Evolutionary conservation across 1,140 invertebrate genomes (phyloP).

Genomic region (Heliconius nattereri): DNA sequence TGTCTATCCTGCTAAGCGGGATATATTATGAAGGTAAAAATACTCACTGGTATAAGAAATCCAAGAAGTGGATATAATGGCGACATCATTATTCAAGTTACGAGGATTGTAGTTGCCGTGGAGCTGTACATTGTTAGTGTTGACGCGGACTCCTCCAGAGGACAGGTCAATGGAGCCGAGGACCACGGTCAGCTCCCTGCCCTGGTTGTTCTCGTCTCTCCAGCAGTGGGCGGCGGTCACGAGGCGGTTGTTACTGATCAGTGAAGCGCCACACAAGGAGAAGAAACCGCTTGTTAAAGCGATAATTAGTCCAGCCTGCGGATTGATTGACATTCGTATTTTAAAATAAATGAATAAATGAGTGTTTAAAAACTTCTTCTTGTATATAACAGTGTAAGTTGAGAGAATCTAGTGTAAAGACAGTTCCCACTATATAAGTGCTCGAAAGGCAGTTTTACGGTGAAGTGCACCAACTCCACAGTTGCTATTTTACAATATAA

Average conservation of each 20-base stretch:
- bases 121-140: constrained; percentile 30
- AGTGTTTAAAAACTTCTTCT: background rate
- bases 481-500: no score
- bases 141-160: constrained; percentile 32
- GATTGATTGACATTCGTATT: background rate
- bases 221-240: constrained; percentile 44
- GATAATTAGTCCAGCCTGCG: constrained; percentile 36
- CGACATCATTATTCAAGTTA: constrained; percentile 31
- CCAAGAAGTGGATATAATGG: constrained; percentile 18
- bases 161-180: constrained; percentile 32
- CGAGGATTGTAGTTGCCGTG: constrained; percentile 30
- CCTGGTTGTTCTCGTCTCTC: constrained; percentile 18
- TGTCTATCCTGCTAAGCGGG: no score
- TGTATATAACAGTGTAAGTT: no score
- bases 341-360: background rate
- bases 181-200: constrained; percentile 27
- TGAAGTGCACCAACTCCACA: no score
- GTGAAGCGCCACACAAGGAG: constrained; percentile 37
- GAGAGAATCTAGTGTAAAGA: no score
- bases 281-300: constrained; percentile 4
- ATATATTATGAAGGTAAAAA: background rate
- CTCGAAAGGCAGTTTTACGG: no score
- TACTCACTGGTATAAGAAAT: constrained; percentile 32
- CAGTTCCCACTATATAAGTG: no score
- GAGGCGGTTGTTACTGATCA: constrained; percentile 26